A percentile compares a stretch with the other conserved stretches of the same genome.
Evolutionary conservation across 2,797 vertebrate species (phyloP).

Genomic region (Cuculus canorus): DNA sequence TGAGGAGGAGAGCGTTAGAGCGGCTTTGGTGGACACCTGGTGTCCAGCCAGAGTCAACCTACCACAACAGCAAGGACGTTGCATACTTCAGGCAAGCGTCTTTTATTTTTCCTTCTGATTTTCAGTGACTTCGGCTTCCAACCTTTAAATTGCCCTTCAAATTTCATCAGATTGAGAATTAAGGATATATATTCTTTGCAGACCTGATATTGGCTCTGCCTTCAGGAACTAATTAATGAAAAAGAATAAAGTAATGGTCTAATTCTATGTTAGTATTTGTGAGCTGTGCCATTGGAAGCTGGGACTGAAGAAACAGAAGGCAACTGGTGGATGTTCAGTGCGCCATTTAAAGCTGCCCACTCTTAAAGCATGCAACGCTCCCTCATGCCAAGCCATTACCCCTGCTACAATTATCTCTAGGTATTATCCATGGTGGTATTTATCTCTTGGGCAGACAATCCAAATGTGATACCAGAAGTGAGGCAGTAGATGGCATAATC

Average conservation of each 20-base stretch:
- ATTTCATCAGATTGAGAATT: not conserved
- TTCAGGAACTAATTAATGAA: not conserved
- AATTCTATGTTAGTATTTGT: not conserved
- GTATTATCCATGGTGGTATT: not conserved
- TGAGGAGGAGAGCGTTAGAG: not conserved
- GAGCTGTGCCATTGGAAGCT: not conserved
- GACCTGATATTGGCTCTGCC: not conserved
- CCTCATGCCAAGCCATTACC: not conserved
- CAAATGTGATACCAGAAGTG: conserved; percentile 35
- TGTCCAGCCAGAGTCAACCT: not conserved
- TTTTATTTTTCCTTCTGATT: not conserved
- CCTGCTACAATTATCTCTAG: not conserved
- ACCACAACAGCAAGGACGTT: not conserved
- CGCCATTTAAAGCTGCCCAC: not conserved
- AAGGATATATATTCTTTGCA: not conserved
- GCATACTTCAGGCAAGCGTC: not conserved
- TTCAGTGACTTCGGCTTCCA: not conserved
- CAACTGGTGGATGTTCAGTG: not conserved
- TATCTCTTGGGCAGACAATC: not conserved
- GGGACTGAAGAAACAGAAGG: not conserved
- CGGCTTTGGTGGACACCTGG: not conserved
- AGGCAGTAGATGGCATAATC: conserved; percentile 58
- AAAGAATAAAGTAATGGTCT: not conserved
- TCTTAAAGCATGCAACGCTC: not conserved
- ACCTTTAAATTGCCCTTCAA: not conserved